Percentiles rank a stretch among this genome's conserved stretches.
These are phyloP conservation scores for Seriola rivoliana DNA, from an alignment of 2,113 vertebrate species.

Conservation along the genomic window DNA sequence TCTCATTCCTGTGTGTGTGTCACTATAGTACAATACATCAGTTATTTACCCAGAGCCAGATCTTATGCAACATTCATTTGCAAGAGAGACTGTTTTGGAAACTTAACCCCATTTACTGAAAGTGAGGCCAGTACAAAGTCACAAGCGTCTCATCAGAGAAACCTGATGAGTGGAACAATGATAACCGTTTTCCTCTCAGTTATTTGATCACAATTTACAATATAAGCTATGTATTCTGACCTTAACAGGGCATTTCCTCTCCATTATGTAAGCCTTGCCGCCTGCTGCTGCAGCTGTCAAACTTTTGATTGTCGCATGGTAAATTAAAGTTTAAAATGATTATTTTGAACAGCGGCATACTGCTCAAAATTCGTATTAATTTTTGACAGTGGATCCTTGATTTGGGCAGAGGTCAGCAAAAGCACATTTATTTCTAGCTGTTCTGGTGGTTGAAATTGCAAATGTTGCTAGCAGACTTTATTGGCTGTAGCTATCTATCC, in stretches of 20 bases:
- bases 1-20: conserved; percentile 14
- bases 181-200: conserved; percentile 12
- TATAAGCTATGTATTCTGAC: neutral
- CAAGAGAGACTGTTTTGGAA: conserved; percentile 38
- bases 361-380: neutral
- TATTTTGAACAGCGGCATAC: neutral
- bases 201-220: conserved; percentile 25
- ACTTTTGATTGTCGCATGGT: neutral
- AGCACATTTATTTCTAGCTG: neutral
- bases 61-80: conserved; percentile 52
- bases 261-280: neutral
- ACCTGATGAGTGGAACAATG: conserved; percentile 10
- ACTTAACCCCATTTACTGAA: conserved; percentile 45
- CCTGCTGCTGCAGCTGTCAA: neutral
- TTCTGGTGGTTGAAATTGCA: neutral
- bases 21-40: conserved; percentile 17
- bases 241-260: conserved; percentile 14
- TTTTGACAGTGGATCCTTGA: neutral
- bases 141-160: conserved; percentile 49
- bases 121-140: conserved; percentile 33
- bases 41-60: conserved; percentile 33
- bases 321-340: neutral
- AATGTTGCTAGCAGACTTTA: neutral
- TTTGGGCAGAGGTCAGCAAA: neutral
- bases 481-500: neutral